Evolutionary conservation across 2,888 invertebrate species (phyloP).

Genomic region (Drosophila tripunctata): DNA sequence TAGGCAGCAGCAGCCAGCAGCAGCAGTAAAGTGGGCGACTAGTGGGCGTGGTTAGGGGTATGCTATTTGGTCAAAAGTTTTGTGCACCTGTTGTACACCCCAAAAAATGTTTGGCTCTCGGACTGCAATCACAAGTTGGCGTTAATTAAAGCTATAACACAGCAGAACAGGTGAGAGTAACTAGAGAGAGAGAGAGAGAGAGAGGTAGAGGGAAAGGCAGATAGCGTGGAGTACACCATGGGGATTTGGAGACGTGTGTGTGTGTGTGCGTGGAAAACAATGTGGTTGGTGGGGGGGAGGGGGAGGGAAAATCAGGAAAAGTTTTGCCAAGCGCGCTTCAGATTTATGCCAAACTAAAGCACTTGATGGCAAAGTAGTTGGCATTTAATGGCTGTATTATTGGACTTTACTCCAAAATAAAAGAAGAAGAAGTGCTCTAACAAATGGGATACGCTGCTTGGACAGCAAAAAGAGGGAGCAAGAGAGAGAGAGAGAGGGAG

Average conservation of each 20-base stretch:
- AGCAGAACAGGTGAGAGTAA: conserved; percentile 12
- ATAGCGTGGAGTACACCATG: not conserved
- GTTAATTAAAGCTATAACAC: conserved; percentile 74
- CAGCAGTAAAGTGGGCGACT: not conserved
- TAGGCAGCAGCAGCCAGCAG: not conserved
- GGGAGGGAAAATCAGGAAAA: conserved; percentile 21
- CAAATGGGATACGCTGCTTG: conserved; percentile 61
- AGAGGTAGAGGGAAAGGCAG: not conserved
- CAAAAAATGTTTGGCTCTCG: conserved; percentile 14
- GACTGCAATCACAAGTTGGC: conserved; percentile 57
- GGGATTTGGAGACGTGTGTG: conserved; percentile 16
- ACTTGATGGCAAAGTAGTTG: conserved; percentile 78
- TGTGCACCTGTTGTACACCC: conserved; percentile 74
- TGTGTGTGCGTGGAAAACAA: not conserved
- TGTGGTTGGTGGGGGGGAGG: not conserved
- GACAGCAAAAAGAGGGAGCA: not conserved
- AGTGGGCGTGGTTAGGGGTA: not conserved
- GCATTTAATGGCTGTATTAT: conserved; percentile 79
- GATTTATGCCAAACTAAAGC: conserved; percentile 79
- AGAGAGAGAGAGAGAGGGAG: not conserved
- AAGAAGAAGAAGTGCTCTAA: conserved; percentile 69
- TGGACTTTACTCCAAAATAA: conserved; percentile 62
- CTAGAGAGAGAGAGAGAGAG: not conserved
- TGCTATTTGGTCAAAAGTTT: conserved; percentile 47
- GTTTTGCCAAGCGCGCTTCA: conserved; percentile 57